These are phyloP conservation scores for Cyrtodaria siliqua DNA, from an alignment of 2,888 invertebrate species.

Conservation along the genomic window DNA sequence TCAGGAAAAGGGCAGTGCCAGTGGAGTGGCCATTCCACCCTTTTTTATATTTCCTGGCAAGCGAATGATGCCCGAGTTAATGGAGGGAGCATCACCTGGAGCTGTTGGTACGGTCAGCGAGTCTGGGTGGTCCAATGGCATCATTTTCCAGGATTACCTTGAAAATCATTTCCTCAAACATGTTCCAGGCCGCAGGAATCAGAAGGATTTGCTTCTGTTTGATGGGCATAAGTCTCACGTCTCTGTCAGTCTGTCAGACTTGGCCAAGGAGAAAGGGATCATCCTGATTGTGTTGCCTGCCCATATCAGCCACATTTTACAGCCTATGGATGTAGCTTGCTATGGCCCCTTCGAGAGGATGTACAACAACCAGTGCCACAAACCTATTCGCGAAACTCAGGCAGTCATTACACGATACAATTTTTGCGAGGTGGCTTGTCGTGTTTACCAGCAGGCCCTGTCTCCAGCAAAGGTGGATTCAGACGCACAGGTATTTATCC, in stretches of 20 bases:
- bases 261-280: constrained; percentile 25
- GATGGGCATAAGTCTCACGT: constrained; percentile 35
- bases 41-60: constrained; percentile 56
- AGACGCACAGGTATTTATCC: no score
- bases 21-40: constrained; percentile 36
- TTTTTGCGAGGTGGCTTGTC: constrained; percentile 36
- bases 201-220: constrained; percentile 26
- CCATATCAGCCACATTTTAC: constrained; percentile 40
- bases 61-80: constrained; percentile 27
- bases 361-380: constrained; percentile 40
- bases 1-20: constrained; percentile 32
- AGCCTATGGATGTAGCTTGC: constrained; percentile 47
- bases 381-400: constrained; percentile 20
- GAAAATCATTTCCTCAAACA: constrained; percentile 46
- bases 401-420: constrained; percentile 27
- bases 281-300: constrained; percentile 36
- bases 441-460: no score
- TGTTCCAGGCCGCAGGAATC: constrained; percentile 22
- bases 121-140: constrained; percentile 53
- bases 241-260: constrained; percentile 33
- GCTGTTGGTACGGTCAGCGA: no score
- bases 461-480: no score
- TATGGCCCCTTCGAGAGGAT: constrained; percentile 48
- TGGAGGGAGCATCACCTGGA: constrained; percentile 28
- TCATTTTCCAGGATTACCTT: constrained; percentile 38